These are phyloP conservation scores for Drosophila trichaetosa DNA, from an alignment of 2,888 invertebrate genomes.

Conservation along the genomic window DNA sequence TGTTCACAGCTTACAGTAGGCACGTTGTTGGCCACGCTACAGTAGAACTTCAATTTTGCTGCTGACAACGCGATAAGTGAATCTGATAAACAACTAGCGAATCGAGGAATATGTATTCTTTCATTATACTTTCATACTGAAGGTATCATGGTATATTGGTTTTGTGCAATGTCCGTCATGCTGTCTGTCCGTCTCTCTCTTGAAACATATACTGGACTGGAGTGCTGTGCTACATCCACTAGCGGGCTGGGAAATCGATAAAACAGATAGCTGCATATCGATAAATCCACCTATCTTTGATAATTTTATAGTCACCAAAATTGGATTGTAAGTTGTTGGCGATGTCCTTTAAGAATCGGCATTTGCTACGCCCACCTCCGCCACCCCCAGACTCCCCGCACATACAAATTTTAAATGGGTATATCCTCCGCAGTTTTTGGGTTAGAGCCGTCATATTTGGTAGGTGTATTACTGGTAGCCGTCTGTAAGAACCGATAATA, in stretches of 20 bases:
- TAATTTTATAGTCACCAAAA: neutral
- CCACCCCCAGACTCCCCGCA: too few species aligned
- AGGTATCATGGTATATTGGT: neutral
- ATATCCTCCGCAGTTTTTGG: too few species aligned
- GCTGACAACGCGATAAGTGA: slow-evolving; percentile 23
- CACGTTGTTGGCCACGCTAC: slow-evolving; percentile 39
- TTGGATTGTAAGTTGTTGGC: neutral
- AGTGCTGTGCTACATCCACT: neutral
- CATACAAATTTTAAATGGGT: too few species aligned
- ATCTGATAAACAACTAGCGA: slow-evolving; percentile 14
- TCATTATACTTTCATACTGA: slow-evolving; percentile 3
- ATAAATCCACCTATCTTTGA: too few species aligned
- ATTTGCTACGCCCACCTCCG: too few species aligned
- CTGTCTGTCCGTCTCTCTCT: neutral
- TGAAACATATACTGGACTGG: neutral
- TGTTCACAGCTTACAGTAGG: slow-evolving; percentile 11
- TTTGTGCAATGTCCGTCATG: neutral
- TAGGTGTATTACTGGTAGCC: too few species aligned
- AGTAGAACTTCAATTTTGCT: slow-evolving; percentile 3
- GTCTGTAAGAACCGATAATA: too few species aligned
- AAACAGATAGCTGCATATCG: neutral
- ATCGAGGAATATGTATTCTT: slow-evolving; percentile 9
- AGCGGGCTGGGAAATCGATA: neutral
- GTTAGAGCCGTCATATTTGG: too few species aligned
- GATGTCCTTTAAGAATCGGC: neutral